Conservation (phyloP, 2,888 invertebrate genomes). For the Lepeophtheirus nordmannii region DNA sequence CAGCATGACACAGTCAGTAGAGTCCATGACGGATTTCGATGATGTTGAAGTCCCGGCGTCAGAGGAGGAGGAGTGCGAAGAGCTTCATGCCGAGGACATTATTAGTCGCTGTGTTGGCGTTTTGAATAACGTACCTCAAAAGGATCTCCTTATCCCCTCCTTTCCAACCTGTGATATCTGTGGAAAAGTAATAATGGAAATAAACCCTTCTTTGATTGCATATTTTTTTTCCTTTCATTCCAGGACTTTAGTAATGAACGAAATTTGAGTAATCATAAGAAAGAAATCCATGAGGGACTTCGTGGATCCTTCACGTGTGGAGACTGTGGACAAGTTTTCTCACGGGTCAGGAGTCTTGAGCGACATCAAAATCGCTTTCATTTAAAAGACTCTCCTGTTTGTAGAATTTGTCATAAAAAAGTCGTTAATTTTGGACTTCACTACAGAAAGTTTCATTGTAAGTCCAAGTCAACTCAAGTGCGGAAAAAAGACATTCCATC, state of each 20-base stretch:
- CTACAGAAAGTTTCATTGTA: slow-evolving; percentile 13
- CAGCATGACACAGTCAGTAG: background rate
- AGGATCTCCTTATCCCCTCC: background rate
- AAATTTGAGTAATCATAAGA: background rate
- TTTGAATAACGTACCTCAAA: background rate
- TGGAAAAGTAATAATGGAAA: background rate
- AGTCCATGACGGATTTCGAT: background rate
- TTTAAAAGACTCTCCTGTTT: background rate
- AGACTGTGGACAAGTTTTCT: slow-evolving; percentile 3
- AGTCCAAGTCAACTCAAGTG: background rate
- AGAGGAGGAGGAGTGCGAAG: background rate
- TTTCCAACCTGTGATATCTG: slow-evolving; percentile 8
- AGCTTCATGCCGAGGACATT: background rate
- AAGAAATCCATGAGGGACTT: slow-evolving; percentile 13
- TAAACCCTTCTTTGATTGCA: background rate
- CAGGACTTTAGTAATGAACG: slow-evolving; percentile 4
- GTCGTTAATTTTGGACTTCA: slow-evolving; percentile 7
- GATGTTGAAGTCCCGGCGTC: background rate
- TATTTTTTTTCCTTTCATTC: background rate
- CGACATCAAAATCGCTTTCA: slow-evolving; percentile 15
- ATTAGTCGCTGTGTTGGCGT: background rate
- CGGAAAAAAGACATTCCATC: background rate
- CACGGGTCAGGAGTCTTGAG: slow-evolving; percentile 10
- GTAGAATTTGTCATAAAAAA: slow-evolving; percentile 7
- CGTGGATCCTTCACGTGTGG: slow-evolving; percentile 13